Evolutionary conservation across 1,140 invertebrate species (phyloP).

Genomic region (Pogonus chalceus): DNA sequence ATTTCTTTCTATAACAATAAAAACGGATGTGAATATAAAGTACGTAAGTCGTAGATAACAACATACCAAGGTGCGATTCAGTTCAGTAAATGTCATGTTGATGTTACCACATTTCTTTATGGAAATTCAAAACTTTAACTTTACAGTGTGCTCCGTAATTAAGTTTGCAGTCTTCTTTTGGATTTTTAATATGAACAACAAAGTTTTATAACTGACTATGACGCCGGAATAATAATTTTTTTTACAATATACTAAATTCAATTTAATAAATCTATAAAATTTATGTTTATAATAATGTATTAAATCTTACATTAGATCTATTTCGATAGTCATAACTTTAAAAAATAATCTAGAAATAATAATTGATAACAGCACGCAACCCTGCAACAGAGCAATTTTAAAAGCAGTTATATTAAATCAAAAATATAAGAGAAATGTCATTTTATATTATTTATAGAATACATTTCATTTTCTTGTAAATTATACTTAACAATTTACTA

Average conservation of each 20-base stretch:
- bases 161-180: neutral
- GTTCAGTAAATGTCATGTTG: conserved; percentile 4
- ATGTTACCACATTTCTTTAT: neutral
- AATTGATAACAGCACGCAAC: too few species aligned
- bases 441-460: too few species aligned
- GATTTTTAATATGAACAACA: neutral
- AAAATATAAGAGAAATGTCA: too few species aligned
- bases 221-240: neutral
- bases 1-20: too few species aligned
- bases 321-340: too few species aligned
- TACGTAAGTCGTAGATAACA: neutral
- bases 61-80: neutral
- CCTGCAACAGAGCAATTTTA: too few species aligned
- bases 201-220: neutral
- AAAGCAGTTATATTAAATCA: too few species aligned
- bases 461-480: too few species aligned
- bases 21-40: too few species aligned
- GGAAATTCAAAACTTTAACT: conserved; percentile 5
- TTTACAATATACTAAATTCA: neutral
- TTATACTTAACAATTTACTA: too few species aligned
- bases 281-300: neutral
- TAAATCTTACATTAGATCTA: too few species aligned
- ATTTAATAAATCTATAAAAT: neutral
- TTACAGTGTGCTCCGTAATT: neutral
- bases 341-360: too few species aligned